phyloP scores from a whole-genome alignment of 2,888 invertebrate species.

The Agriotes lineatus region DNA sequence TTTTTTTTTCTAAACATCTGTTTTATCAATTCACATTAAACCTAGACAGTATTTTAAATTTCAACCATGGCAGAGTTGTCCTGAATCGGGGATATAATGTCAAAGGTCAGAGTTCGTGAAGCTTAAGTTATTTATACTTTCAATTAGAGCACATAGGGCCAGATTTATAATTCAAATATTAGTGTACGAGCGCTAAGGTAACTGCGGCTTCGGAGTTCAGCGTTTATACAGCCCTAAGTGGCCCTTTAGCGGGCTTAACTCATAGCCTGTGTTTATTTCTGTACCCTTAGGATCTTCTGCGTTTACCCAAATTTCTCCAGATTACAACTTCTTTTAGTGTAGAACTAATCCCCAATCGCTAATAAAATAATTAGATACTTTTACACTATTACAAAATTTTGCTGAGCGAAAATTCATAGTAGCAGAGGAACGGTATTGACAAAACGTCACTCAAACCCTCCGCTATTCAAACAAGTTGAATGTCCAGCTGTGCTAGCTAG shows the following conservation, averaged over 20 bases:
- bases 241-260: conserved; percentile 1
- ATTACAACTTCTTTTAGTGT: neutral
- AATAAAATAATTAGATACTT: neutral
- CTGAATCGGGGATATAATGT: neutral
- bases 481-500: conserved; percentile 10
- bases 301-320: conserved; percentile 8
- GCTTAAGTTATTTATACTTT: neutral
- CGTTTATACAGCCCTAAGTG: conserved; percentile 12
- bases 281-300: conserved; percentile 15
- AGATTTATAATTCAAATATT: conserved; percentile 5
- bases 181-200: neutral
- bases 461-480: conserved; percentile 12
- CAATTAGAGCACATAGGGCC: neutral
- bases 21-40: no score
- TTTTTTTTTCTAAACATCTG: no score
- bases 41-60: no score
- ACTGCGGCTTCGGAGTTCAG: neutral
- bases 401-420: neutral
- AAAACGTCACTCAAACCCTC: conserved; percentile 1
- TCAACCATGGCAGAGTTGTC: neutral
- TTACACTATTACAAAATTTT: neutral
- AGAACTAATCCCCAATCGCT: neutral
- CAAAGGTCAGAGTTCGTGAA: neutral
- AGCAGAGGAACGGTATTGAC: neutral
- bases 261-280: conserved; percentile 10